phyloP scores from a whole-genome alignment of 2,888 invertebrate genomes.

The Ormia ochracea region DNA sequence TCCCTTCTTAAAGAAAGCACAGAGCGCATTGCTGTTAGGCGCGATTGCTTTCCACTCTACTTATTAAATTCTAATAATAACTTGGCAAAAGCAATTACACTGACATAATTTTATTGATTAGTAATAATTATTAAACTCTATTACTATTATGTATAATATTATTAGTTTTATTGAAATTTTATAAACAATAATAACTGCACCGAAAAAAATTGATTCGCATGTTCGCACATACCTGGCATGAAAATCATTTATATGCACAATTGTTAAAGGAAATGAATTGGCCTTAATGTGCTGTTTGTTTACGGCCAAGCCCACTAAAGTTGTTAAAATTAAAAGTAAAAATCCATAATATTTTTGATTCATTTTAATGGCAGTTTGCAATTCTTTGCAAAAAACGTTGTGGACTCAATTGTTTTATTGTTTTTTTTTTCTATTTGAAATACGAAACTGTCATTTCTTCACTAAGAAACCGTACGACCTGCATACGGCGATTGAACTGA shows the following conservation, averaged over 20 bases:
- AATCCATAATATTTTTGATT: neutral
- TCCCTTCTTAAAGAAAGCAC: too few relatives aligned
- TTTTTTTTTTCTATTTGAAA: neutral
- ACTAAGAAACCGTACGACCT: conserved; percentile 7
- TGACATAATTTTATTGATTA: too few relatives aligned
- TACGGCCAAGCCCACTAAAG: neutral
- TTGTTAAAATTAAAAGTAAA: conserved; percentile 15
- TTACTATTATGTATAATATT: too few relatives aligned
- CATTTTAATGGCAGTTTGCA: neutral
- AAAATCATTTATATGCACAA: conserved; percentile 76
- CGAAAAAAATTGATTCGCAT: too few relatives aligned
- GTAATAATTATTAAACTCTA: too few relatives aligned
- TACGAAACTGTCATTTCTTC: neutral
- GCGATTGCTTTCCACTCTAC: too few relatives aligned
- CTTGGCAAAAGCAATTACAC: too few relatives aligned
- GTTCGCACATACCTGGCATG: conserved; percentile 73
- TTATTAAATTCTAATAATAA: too few relatives aligned
- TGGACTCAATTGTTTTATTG: neutral
- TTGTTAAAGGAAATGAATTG: conserved; percentile 72
- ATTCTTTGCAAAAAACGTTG: neutral
- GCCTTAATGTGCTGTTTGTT: conserved; percentile 43
- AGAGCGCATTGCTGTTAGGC: too few relatives aligned
- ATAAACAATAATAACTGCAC: too few relatives aligned
- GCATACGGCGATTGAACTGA: conserved; percentile 4
- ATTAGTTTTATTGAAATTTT: too few relatives aligned